Evolutionary conservation across 2,113 vertebrate species (phyloP), one percentile per base, ranked within the genome.

Genomic region (Nanorana parkeri): DNA sequence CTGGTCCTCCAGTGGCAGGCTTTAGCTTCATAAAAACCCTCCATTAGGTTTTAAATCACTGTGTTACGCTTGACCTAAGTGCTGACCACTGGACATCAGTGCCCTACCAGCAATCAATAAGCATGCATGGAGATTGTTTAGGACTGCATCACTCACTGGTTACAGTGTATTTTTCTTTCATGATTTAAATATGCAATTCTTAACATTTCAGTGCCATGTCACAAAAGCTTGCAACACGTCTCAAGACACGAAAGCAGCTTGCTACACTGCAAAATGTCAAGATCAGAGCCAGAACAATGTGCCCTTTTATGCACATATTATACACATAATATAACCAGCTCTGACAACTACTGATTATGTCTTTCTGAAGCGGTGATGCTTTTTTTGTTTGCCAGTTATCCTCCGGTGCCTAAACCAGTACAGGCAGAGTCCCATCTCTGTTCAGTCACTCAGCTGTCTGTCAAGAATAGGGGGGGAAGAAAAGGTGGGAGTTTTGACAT

Each of bases 331-430:
- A 87, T 92, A 92, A 94, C 92, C 83, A 84, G 85, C 84, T 87
- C 88, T 94, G 93, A 94, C 93, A 95, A 92, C 86, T 87, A 85
- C 92, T 93, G 92, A 93, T 93, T 92, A 88, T 92, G 90, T 93
- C 91, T 92, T 90, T 86, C 91, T 90, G 87, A 88, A 90, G 82
- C 11, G 47, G 83, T 87, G 83, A 85, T 84, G 89, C 77, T 84
- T 89, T 88, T 91, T 89, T 88, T 91, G 79, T 92, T 93, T 91
- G 89, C 90, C 88, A 87, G 91, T 91, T 91, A 92, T 91, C 87
- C 91, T 92, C 91, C 86, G 85, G 89, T 94, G 91, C 90, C 92
- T 91, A 91, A 87, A 91, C 89, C 92, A 91, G 84, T 88, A 91
- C 85, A 91, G 91, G 90, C 91, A 91, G 88, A 86, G 89, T 87